Percentiles rank a stretch among this genome's conserved stretches.
phyloP scores from a whole-genome alignment of 1,140 invertebrate genomes.

The Procambarus virginalis region DNA sequence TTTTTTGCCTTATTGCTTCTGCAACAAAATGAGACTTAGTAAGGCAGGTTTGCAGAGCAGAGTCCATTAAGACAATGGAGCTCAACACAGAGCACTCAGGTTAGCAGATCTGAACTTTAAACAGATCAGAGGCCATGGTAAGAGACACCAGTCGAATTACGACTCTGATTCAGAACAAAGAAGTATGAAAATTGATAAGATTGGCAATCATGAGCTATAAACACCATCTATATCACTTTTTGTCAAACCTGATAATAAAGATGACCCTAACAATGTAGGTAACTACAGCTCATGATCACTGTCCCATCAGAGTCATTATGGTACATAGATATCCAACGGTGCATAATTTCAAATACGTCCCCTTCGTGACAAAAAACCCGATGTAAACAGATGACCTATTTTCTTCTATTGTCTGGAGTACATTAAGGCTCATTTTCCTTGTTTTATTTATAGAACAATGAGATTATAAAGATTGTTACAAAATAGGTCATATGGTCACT shows the following conservation, averaged over 20 bases:
- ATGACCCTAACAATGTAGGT: background rate
- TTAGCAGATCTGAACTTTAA: slow-evolving; percentile 29
- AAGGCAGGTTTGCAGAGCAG: slow-evolving; percentile 59
- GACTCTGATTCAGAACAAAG: slow-evolving; percentile 56
- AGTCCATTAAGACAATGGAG: slow-evolving; percentile 36
- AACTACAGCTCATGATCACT: slow-evolving; percentile 1
- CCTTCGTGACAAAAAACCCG: slow-evolving; percentile 24
- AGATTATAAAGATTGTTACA: background rate
- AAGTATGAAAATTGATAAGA: slow-evolving; percentile 18
- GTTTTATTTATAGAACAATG: background rate
- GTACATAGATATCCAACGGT: slow-evolving; percentile 30
- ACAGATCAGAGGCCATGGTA: slow-evolving; percentile 35
- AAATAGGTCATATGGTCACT: slow-evolving; percentile 44
- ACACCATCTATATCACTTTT: background rate
- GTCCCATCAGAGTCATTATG: slow-evolving; percentile 33
- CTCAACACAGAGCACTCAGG: slow-evolving; percentile 44
- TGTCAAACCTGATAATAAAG: background rate
- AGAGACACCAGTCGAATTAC: slow-evolving; percentile 41
- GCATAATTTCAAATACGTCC: slow-evolving; percentile 33
- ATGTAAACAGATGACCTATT: slow-evolving; percentile 22
- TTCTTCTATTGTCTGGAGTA: background rate
- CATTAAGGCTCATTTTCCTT: slow-evolving; percentile 2
- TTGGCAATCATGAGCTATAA: slow-evolving; percentile 7
- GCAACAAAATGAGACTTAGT: slow-evolving; percentile 58
- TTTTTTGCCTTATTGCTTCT: slow-evolving; percentile 63